Base-by-base conservation (phyloP, 2,888 invertebrate species). In the Dascillus cervinus region DNA sequence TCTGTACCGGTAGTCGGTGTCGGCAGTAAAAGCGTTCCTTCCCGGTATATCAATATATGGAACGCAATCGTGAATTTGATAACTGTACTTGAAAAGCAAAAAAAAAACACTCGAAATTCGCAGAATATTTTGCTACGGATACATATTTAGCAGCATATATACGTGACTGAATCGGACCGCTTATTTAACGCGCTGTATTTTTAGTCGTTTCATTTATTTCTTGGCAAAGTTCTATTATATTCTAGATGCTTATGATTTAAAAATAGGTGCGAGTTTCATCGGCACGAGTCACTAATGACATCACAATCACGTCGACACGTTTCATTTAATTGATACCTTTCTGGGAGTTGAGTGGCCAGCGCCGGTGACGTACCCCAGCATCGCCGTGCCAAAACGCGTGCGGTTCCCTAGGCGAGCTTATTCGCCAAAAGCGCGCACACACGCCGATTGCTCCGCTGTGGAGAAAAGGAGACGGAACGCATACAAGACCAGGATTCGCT, bases 241-340 rank as follows among this genome's bases (percentile, higher is more conserved):
- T 53, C 47, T 49, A 49, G 52, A 46, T 44, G 24, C 29, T 32
- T 22, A n/a, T n/a, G n/a, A 29, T 42, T 44, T 49, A 49, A 48
- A 52, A 52, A 53, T 54, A 54, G 50, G 27, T 34, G 28, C 27
- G 29, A 43, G 45, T 48, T 52, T 50, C 48, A 47, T 42, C 33
- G 50, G 45, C 48, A 44, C 49, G 46, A 49, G 48, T 49, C 46
- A 44, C 33, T 39, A 30, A 44, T 54, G 55, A 53, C 51, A 52
- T 56, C 54, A 53, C 46, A 31, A 36, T 15, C 34, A 37, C 44
- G 43, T 35, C 46, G 42, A 25, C 41, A 32, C 37, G 30, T 34
- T 29, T 33, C 43, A 37, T 42, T 36, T 42, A 50, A 52, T 53
- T 53, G 50, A 42, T 50, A 49, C 56, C 56, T 50, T 55, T 53